Evolutionary conservation across 2,888 invertebrate genomes (phyloP).

Genomic region (Apotomis turbidana): DNA sequence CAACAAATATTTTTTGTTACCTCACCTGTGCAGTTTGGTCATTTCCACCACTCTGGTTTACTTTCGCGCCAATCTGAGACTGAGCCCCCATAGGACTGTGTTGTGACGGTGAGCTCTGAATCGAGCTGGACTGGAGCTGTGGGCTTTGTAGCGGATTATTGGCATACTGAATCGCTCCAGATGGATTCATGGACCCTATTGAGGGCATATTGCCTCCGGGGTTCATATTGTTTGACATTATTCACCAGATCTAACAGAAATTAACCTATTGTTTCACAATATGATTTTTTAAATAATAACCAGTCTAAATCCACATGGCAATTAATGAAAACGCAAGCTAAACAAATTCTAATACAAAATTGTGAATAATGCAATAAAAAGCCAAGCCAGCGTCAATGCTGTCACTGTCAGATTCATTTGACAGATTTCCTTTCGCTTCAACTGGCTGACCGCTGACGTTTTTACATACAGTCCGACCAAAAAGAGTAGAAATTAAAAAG

Average conservation of each 20-base stretch:
- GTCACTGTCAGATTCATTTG: no score
- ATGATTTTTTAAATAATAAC: not conserved
- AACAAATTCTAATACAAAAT: not conserved
- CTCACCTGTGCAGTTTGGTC: slow-evolving; percentile 69
- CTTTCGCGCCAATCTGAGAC: slow-evolving; percentile 62
- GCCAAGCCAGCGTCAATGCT: not conserved
- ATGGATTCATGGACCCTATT: slow-evolving; percentile 63
- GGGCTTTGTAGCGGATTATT: slow-evolving; percentile 75
- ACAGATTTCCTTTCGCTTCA: no score
- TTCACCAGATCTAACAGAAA: slow-evolving; percentile 6
- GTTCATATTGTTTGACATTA: slow-evolving; percentile 63
- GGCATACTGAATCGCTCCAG: slow-evolving; percentile 69
- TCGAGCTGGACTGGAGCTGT: slow-evolving; percentile 67
- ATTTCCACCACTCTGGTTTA: slow-evolving; percentile 59
- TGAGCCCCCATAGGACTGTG: slow-evolving; percentile 78
- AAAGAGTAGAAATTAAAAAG: no score
- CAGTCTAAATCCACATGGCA: not conserved
- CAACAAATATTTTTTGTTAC: no score
- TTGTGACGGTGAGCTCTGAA: slow-evolving; percentile 77
- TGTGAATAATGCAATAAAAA: not conserved
- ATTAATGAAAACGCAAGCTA: not conserved
- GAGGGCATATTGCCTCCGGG: slow-evolving; percentile 70
- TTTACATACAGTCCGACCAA: no score
- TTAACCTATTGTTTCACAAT: slow-evolving; percentile 15
- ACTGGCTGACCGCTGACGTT: no score